Evolutionary conservation across 2,888 invertebrate genomes (phyloP).

Genomic region (Parelbella ahira): DNA sequence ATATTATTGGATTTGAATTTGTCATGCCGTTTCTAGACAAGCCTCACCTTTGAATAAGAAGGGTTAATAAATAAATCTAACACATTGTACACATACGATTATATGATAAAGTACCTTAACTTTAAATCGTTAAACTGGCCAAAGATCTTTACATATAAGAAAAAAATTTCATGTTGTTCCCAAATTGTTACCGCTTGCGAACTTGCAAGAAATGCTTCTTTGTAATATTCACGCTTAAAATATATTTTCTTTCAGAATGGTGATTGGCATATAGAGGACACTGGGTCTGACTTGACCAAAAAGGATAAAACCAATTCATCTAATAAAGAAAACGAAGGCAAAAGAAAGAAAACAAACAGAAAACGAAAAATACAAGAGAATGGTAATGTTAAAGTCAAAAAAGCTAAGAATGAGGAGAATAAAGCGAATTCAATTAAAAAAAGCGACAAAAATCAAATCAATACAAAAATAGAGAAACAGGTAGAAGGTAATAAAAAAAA

Average conservation of each 20-base stretch:
- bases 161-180: too few species aligned
- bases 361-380: constrained; percentile 32
- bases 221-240: too few species aligned
- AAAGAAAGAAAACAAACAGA: constrained; percentile 37
- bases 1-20: too few species aligned
- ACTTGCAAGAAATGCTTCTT: too few species aligned
- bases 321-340: constrained; percentile 49
- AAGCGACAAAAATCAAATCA: constrained; percentile 18
- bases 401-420: constrained; percentile 25
- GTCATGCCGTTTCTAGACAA: too few species aligned
- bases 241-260: constrained; percentile 43
- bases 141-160: too few species aligned
- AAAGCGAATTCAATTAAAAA: constrained; percentile 27
- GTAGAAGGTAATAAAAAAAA: constrained; percentile 15
- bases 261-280: constrained; percentile 53
- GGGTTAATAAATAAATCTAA: too few species aligned
- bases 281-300: constrained; percentile 36
- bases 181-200: too few species aligned
- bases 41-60: too few species aligned
- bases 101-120: too few species aligned
- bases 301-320: constrained; percentile 35
- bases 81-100: too few species aligned
- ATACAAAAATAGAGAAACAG: constrained; percentile 20
- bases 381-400: constrained; percentile 27
- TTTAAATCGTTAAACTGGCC: too few species aligned